These are phyloP conservation scores for Brachypodius melanocephalos DNA, from an alignment of 2,113 vertebrate genomes.

Conservation along the genomic window DNA sequence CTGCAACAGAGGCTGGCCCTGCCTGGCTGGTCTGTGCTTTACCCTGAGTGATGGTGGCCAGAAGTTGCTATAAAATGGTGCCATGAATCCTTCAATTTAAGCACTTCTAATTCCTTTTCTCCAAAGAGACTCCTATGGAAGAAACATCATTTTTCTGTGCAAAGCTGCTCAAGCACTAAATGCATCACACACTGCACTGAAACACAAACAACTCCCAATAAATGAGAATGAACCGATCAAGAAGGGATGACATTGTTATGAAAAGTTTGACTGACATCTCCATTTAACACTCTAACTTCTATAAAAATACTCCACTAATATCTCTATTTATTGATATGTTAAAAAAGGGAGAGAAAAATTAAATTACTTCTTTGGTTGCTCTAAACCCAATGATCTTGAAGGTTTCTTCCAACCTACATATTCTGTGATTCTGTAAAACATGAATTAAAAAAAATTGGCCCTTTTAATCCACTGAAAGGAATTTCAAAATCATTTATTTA, in stretches of 20 bases:
- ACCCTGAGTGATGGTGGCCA: accelerated
- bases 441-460: not conserved
- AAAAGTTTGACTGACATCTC: not conserved
- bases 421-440: no score
- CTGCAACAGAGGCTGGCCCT: not conserved
- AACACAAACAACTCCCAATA: not conserved
- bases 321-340: not conserved
- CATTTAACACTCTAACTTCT: not conserved
- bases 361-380: not conserved
- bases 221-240: not conserved
- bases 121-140: not conserved
- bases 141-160: not conserved
- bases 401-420: no score
- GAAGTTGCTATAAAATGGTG: not conserved
- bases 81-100: not conserved
- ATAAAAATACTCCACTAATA: not conserved
- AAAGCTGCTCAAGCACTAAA: not conserved
- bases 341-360: not conserved
- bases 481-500: not conserved
- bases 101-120: not conserved
- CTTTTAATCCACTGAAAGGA: not conserved
- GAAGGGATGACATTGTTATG: not conserved
- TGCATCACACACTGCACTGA: not conserved
- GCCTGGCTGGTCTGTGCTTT: not conserved
- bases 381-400: no score